phyloP scores from a whole-genome alignment of 1,140 invertebrate genomes.

The Drosophila sp. region DNA sequence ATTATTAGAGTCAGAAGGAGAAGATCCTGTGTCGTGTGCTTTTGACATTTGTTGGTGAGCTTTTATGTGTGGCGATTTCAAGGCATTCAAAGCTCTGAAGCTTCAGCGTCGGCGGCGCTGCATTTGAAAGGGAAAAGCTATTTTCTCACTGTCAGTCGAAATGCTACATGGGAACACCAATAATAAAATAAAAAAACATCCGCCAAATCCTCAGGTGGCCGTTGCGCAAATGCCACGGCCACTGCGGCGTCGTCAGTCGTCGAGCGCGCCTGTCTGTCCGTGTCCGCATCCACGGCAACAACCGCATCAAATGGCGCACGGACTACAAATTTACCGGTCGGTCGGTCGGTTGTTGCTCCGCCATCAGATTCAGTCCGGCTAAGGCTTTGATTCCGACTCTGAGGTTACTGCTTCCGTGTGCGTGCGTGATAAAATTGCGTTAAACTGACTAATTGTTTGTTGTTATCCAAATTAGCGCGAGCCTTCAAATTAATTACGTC shows the following conservation, averaged over 20 bases:
- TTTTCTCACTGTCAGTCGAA: not conserved
- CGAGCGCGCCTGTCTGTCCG: conserved; percentile 52
- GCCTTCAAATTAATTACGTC: conserved; percentile 49
- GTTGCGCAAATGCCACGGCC: conserved; percentile 57
- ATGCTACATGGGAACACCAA: not conserved
- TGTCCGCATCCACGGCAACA: conserved; percentile 16
- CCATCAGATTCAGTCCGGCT: not conserved
- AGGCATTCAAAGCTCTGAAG: conserved; percentile 43
- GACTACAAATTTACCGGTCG: conserved; percentile 12
- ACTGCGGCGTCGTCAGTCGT: conserved; percentile 52
- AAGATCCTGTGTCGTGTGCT: conserved; percentile 6
- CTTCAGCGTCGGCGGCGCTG: conserved; percentile 57
- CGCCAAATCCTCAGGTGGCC: conserved; percentile 55
- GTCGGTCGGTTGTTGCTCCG: not conserved
- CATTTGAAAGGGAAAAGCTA: conserved; percentile 53
- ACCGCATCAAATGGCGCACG: conserved; percentile 1
- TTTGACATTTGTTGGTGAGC: not conserved
- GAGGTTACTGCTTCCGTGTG: conserved; percentile 2
- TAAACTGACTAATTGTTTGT: conserved; percentile 47
- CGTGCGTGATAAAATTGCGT: conserved; percentile 45
- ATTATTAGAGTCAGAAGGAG: not conserved
- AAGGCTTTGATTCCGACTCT: not conserved
- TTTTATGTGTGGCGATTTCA: not conserved
- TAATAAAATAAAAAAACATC: conserved; percentile 1
- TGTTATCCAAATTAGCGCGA: conserved; percentile 46